Conservation (phyloP, 2,113 vertebrate genomes). For the Myotis davidii region DNA sequence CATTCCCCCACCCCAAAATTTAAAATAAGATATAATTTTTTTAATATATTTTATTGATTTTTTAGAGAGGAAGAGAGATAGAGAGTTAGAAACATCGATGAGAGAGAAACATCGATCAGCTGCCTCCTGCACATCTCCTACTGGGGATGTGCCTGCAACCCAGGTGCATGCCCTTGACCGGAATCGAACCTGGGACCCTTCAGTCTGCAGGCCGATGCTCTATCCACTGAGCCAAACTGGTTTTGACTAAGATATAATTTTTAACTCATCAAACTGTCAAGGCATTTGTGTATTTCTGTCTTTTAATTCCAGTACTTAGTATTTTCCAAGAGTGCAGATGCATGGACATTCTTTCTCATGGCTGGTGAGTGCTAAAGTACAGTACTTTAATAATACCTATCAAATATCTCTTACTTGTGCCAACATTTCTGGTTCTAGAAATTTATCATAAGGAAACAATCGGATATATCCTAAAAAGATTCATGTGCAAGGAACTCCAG, state of each 20-base stretch:
- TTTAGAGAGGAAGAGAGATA: no score
- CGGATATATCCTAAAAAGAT: background rate
- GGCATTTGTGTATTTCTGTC: background rate
- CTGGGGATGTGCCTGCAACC: no score
- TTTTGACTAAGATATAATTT: constrained; percentile 36
- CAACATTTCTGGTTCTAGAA: background rate
- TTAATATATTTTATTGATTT: no score
- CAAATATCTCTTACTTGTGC: background rate
- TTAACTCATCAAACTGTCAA: constrained; percentile 21
- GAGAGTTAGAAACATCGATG: no score
- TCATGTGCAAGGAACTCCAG: background rate
- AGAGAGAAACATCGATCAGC: no score
- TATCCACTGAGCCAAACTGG: no score
- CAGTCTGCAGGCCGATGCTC: no score
- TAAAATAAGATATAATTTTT: constrained; percentile 45
- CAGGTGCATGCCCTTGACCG: no score
- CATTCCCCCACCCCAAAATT: background rate
- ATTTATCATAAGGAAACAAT: constrained; percentile 10
- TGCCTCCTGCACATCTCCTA: no score
- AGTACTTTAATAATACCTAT: background rate
- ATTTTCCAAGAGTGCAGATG: background rate
- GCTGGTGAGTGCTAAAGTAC: background rate
- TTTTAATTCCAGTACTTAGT: background rate
- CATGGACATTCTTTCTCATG: background rate
- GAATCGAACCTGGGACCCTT: no score